Conservation (phyloP, 2,888 invertebrate genomes). For the Drosophila borealis region DNA sequence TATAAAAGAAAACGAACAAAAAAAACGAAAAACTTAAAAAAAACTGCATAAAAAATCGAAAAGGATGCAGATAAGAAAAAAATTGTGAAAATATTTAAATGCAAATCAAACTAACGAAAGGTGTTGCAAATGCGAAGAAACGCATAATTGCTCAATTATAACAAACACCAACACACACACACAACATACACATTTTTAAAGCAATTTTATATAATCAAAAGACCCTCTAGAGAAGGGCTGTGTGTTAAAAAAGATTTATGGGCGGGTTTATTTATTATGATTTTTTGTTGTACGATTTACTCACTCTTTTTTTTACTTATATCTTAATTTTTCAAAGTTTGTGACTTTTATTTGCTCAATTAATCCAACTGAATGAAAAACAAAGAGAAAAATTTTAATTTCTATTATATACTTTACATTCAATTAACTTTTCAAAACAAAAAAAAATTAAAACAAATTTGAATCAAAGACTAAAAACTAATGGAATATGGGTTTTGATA, state of each 20-base stretch:
- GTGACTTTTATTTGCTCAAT: conserved; percentile 35
- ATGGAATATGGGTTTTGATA: conserved; percentile 62
- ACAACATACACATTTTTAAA: conserved; percentile 40
- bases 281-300: conserved; percentile 53
- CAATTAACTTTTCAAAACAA: conserved; percentile 35
- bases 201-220: conserved; percentile 65
- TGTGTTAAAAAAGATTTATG: conserved; percentile 27
- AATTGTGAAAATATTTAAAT: conserved; percentile 46
- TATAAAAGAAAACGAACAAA: conserved; percentile 55
- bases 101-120: conserved; percentile 53
- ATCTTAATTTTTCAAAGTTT: conserved; percentile 24
- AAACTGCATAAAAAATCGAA: conserved; percentile 50
- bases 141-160: conserved; percentile 62
- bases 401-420: conserved; percentile 36
- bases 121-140: conserved; percentile 34
- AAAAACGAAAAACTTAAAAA: conserved; percentile 55
- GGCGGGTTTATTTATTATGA: conserved; percentile 53
- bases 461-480: conserved; percentile 71
- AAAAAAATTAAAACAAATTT: conserved; percentile 22
- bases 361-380: conserved; percentile 17
- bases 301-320: conserved; percentile 16
- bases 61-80: conserved; percentile 52
- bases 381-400: conserved; percentile 5
- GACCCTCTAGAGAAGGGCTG: conserved; percentile 8
- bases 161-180: conserved; percentile 37